Percentiles rank a stretch among this genome's conserved stretches.
phyloP scores from a whole-genome alignment of 1,140 invertebrate genomes.

The Bombus sibiricus region DNA sequence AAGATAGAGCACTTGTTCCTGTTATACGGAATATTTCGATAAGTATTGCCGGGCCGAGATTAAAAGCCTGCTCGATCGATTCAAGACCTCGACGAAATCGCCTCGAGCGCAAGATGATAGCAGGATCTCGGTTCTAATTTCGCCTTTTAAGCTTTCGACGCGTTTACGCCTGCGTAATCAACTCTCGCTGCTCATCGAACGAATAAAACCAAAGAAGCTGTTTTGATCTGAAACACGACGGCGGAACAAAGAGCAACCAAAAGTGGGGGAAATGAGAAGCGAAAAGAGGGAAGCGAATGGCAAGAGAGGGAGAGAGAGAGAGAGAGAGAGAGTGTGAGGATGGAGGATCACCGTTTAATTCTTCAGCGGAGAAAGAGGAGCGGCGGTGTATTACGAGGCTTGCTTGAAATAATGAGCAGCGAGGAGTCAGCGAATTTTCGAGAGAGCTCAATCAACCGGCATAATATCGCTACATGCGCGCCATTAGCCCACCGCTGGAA shows the following conservation, averaged over 20 bases:
- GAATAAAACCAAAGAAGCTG: slow-evolving; percentile 30
- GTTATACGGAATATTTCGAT: no score
- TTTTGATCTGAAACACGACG: no score
- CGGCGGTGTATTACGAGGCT: slow-evolving; percentile 49
- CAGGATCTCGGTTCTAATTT: slow-evolving; percentile 23
- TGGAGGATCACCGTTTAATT: slow-evolving; percentile 53
- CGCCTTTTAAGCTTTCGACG: slow-evolving; percentile 58
- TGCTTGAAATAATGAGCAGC: slow-evolving; percentile 71
- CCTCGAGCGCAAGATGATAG: background rate
- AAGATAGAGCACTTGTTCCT: no score
- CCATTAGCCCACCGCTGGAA: slow-evolving; percentile 67
- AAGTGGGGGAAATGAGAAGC: background rate
- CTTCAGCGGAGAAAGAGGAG: slow-evolving; percentile 25
- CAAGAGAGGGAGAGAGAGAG: no score
- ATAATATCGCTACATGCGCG: slow-evolving; percentile 56
- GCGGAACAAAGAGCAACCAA: background rate
- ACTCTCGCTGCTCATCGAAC: slow-evolving; percentile 54
- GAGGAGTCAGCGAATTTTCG: slow-evolving; percentile 73
- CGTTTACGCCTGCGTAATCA: slow-evolving; percentile 60
- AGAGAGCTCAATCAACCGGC: slow-evolving; percentile 65
- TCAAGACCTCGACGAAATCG: background rate
- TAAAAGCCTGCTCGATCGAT: background rate
- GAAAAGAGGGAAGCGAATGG: no score
- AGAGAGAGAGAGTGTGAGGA: background rate
- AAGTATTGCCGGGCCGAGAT: no score